Percentiles rank a stretch among this genome's conserved stretches.
These are phyloP conservation scores for Lithobius niger DNA, from an alignment of 1,140 invertebrate species.

Conservation along the genomic window DNA sequence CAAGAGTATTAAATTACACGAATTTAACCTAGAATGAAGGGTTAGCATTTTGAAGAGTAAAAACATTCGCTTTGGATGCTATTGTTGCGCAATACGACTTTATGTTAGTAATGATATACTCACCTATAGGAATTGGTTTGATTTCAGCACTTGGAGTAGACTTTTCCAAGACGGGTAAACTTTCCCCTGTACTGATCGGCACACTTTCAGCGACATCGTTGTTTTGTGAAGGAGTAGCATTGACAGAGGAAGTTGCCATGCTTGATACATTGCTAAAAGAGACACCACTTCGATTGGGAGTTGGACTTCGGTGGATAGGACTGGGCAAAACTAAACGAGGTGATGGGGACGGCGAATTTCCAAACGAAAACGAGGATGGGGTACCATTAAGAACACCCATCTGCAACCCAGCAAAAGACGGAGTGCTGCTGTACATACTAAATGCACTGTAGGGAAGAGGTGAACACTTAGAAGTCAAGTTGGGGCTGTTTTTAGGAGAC, in stretches of 20 bases:
- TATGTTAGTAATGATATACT: no score
- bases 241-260: background rate
- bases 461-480: slow-evolving; percentile 28
- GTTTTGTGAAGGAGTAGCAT: background rate
- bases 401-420: background rate
- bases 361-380: no score
- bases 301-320: slow-evolving; percentile 3
- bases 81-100: no score
- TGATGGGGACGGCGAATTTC: slow-evolving; percentile 13
- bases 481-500: slow-evolving; percentile 1
- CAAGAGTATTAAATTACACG: no score
- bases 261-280: background rate
- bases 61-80: no score
- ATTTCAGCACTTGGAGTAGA: slow-evolving; percentile 21
- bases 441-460: slow-evolving; percentile 38
- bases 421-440: background rate
- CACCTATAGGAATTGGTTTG: slow-evolving; percentile 20
- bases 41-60: no score
- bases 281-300: background rate
- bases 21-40: no score
- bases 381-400: slow-evolving; percentile 1
- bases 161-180: slow-evolving; percentile 17
- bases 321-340: slow-evolving; percentile 4
- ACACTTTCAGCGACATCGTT: no score
- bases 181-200: background rate